Evolutionary conservation across 1,140 invertebrate species (phyloP), one percentile per base, ranked within the genome.

Genomic region (Bicyclus anynana): DNA sequence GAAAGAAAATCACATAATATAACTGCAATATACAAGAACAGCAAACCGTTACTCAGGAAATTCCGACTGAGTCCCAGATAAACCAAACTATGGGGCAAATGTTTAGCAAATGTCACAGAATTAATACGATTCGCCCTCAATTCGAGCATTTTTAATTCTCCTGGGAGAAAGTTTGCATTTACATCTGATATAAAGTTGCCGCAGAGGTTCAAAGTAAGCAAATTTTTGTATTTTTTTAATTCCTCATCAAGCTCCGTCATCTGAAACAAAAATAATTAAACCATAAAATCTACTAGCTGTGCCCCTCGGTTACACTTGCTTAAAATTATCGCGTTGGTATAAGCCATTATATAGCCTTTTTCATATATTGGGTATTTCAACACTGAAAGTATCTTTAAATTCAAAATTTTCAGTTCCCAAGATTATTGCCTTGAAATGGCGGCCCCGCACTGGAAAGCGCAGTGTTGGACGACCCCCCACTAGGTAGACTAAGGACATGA

Each of bases 41-140:
- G 33, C 48, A 58, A 69, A 84, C 80, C 75, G 46, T 69, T 61
- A 44, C 37, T 66, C 14, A 88, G 51, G 18, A 83, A 51, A 63
- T 88, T 88, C 37, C 69, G 72, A 0, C 72, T 65, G 14, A 88
- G 56, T 21, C 85, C 85, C 18, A 88, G 60, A 59, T 83, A 84
- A 4, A 75, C 44, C 26, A 88, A 59, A 42, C 73, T 62, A 10
- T 16, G 9, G n/a, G 84, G 80, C 29, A 86, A 65, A 50, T 71
- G 5, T 53, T 77, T 66, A 14, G 59, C 59, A 64, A 84, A 75
- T 9, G n/a, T 57, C 6, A 83, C 13, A 33, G 65, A 57, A 9
- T 20, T 49, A n/a, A 88, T 72, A 35, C 67, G 17, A 63, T 88
- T 88, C 9, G 72, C 65, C 53, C 83, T 80, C 12, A 88, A 64